Percentiles rank a stretch among this genome's conserved stretches.
Evolutionary conservation across 2,113 vertebrate species (phyloP).

Genomic region (Corythaeola cristata): DNA sequence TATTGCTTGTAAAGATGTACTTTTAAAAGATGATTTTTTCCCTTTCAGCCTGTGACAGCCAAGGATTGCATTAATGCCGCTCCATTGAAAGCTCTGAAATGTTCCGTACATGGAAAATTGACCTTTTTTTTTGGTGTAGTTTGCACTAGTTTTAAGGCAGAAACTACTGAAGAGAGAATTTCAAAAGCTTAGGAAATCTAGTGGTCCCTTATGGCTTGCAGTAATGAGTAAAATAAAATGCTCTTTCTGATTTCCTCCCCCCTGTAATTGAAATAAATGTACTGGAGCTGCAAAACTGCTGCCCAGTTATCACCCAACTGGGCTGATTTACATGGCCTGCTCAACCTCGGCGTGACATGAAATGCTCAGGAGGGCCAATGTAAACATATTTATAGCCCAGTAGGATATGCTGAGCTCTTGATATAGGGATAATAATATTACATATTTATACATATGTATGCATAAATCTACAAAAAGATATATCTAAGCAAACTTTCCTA

Average conservation of each 20-base stretch:
- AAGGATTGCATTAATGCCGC: neutral
- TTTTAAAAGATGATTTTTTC: neutral
- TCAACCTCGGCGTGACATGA: neutral
- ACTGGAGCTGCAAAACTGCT: neutral
- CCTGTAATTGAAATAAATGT: neutral
- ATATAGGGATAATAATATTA: neutral
- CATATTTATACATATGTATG: neutral
- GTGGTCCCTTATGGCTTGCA: neutral
- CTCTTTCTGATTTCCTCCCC: conserved; percentile 3
- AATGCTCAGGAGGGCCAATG: neutral
- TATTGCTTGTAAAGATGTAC: neutral
- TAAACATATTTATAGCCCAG: neutral
- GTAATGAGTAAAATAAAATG: conserved; percentile 20
- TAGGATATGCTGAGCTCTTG: neutral
- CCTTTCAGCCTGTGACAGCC: neutral
- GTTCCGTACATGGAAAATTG: neutral
- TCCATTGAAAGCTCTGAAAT: neutral
- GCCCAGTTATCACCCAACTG: neutral
- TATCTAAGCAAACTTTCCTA: neutral
- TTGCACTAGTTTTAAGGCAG: neutral
- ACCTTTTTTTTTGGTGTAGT: neutral
- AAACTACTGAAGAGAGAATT: conserved; percentile 11
- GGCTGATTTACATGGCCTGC: neutral
- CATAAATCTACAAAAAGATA: neutral
- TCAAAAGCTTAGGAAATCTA: neutral